Percentiles rank a stretch among this genome's conserved stretches.
These are phyloP conservation scores for Ectemnius cavifrons DNA, from an alignment of 2,888 invertebrate species.

Conservation along the genomic window DNA sequence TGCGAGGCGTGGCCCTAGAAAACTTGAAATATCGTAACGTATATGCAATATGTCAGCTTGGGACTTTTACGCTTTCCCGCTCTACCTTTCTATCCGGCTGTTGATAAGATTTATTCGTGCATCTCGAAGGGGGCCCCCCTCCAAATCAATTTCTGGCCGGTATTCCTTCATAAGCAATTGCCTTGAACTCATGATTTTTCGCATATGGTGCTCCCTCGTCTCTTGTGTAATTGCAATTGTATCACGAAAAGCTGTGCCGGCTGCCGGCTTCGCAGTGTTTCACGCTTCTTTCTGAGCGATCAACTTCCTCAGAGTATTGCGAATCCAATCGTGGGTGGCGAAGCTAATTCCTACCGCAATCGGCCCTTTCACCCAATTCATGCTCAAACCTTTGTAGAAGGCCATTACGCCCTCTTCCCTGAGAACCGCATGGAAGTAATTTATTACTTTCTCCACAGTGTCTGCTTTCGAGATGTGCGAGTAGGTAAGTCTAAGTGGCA, in stretches of 20 bases:
- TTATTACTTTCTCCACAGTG: not conserved
- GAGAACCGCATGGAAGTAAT: constrained; percentile 62
- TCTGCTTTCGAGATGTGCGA: too few species aligned
- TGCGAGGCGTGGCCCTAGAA: constrained; percentile 34
- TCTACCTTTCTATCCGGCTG: constrained; percentile 12
- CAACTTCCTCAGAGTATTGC: constrained; percentile 80
- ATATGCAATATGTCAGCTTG: not conserved
- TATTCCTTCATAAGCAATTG: constrained; percentile 17
- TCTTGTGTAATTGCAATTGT: constrained; percentile 11
- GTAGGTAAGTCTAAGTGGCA: too few species aligned
- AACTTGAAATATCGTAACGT: constrained; percentile 21
- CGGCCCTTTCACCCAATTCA: constrained; percentile 99
- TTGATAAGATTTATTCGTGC: constrained; percentile 10
- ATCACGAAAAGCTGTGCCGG: not conserved
- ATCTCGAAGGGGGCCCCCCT: constrained; percentile 16
- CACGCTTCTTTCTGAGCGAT: constrained; percentile 25
- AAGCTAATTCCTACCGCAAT: constrained; percentile 97
- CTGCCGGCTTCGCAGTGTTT: constrained; percentile 22
- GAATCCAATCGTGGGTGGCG: constrained; percentile 93
- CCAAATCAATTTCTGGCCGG: constrained; percentile 27
- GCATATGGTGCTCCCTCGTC: constrained; percentile 13
- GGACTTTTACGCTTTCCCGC: not conserved
- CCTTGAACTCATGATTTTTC: constrained; percentile 16
- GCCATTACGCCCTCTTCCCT: constrained; percentile 95
- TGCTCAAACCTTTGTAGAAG: constrained; percentile 98